Evolutionary conservation across 1,140 invertebrate genomes (phyloP).

Genomic region (Armadillidium nasatum): DNA sequence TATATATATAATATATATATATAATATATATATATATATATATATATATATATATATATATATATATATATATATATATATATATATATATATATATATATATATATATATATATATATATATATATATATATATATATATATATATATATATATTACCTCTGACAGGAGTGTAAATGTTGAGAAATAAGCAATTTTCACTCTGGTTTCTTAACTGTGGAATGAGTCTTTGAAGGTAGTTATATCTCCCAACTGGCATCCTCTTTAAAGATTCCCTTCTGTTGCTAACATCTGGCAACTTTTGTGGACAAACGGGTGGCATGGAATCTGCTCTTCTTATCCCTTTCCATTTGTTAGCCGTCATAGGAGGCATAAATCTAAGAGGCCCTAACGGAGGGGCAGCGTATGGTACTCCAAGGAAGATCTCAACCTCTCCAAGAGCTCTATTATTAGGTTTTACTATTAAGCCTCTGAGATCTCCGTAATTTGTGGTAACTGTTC

Average conservation of each 20-base stretch:
- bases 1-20: too few species aligned
- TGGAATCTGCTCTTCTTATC: slow-evolving; percentile 36
- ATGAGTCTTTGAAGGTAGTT: slow-evolving; percentile 65
- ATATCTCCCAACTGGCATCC: slow-evolving; percentile 58
- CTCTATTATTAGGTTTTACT: slow-evolving; percentile 48
- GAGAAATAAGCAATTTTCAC: slow-evolving; percentile 86
- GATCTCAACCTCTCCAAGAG: slow-evolving; percentile 67
- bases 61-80: too few species aligned
- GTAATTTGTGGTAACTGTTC: slow-evolving; percentile 50
- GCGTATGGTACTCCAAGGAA: slow-evolving; percentile 67
- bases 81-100: too few species aligned
- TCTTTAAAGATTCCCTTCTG: slow-evolving; percentile 46
- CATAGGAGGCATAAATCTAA: slow-evolving; percentile 59
- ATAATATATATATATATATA: too few species aligned
- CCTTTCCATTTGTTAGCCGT: slow-evolving; percentile 40
- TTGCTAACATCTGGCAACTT: slow-evolving; percentile 50
- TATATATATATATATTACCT: slow-evolving; percentile 28
- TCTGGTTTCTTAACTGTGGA: slow-evolving; percentile 69
- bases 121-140: too few species aligned
- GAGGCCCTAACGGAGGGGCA: slow-evolving; percentile 57
- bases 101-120: too few species aligned
- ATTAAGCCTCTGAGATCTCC: slow-evolving; percentile 52
- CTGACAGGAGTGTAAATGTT: slow-evolving; percentile 79
- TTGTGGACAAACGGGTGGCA: slow-evolving; percentile 50
- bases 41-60: too few species aligned